Percentiles rank a stretch among this genome's conserved stretches.
Evolutionary conservation across 1,140 invertebrate species (phyloP).

Genomic region (Caerostris extrusa): DNA sequence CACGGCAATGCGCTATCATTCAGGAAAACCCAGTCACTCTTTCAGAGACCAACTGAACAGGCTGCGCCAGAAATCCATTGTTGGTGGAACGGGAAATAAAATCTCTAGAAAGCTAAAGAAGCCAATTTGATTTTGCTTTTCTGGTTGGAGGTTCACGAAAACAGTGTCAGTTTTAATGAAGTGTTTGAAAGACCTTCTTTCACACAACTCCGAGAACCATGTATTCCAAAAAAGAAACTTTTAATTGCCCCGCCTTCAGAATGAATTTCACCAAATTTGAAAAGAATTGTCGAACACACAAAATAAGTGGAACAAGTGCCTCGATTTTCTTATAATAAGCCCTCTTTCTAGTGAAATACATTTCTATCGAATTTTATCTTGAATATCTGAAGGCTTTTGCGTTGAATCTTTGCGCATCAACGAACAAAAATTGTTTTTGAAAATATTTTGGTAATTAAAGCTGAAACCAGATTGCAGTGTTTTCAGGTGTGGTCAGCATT

Average conservation of each 20-base stretch:
- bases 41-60: neutral
- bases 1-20: neutral
- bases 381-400: neutral
- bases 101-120: neutral
- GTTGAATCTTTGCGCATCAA: neutral
- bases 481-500: neutral
- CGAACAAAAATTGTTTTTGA: conserved; percentile 11
- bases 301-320: neutral
- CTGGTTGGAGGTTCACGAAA: neutral
- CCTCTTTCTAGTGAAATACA: neutral
- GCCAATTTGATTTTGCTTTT: conserved; percentile 33
- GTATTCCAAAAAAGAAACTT: conserved; percentile 29
- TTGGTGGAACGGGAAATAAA: neutral
- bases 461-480: conserved; percentile 10
- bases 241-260: conserved; percentile 5
- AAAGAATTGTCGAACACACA: neutral
- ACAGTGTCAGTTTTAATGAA: conserved; percentile 30
- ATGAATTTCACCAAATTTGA: conserved; percentile 9
- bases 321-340: neutral
- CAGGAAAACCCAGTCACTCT: neutral
- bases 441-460: neutral
- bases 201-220: neutral
- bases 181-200: neutral
- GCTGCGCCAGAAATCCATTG: neutral
- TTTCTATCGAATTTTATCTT: neutral